Percentiles rank a stretch among this genome's conserved stretches.
Conservation (phyloP, 2,797 vertebrate species). For the Poeciliopsis presidionis region DNA sequence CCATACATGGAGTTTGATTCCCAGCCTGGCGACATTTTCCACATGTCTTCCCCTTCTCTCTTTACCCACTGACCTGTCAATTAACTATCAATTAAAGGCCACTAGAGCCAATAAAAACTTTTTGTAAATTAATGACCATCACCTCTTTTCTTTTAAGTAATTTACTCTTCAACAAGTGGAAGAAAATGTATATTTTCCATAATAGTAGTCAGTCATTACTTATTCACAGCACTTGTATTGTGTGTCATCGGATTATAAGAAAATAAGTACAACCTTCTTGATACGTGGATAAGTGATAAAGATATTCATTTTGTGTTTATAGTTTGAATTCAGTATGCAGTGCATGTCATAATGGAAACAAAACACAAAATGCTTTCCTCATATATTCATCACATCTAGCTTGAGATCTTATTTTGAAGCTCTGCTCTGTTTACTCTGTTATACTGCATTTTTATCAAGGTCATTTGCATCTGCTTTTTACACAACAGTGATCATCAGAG, state of each 20-base stretch:
- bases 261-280: background rate
- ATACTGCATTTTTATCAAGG: background rate
- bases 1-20: no score
- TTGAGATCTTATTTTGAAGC: background rate
- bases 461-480: constrained; percentile 22
- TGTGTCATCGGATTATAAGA: background rate
- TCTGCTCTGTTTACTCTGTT: background rate
- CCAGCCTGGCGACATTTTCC: no score
- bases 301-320: background rate
- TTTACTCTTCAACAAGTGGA: background rate
- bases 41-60: no score
- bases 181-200: background rate
- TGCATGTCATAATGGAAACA: background rate
- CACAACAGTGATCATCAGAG: constrained; percentile 26
- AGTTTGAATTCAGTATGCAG: background rate
- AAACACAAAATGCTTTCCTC: background rate
- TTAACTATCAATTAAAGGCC: no score
- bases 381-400: background rate
- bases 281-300: background rate
- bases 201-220: background rate
- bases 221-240: background rate
- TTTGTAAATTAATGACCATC: no score
- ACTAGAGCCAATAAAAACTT: no score
- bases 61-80: no score
- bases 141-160: background rate